Evolutionary conservation across 92 coral and sea anemone genomes (phyloP).

Genomic region (Bergia puertoricense): DNA sequence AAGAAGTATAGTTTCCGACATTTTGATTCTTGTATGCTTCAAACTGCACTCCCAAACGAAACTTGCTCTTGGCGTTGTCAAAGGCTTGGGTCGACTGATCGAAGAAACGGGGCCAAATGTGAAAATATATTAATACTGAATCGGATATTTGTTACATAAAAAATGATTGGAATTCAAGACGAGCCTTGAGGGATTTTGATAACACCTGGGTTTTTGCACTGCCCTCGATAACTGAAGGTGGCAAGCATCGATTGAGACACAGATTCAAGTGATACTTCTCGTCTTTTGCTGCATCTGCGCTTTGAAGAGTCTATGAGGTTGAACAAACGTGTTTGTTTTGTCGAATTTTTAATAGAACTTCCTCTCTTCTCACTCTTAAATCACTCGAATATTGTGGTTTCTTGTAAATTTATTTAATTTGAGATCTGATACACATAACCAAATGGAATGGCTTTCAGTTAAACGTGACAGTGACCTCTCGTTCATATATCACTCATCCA

Average conservation of each 20-base stretch:
- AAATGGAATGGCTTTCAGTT: neutral
- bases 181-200: constrained; percentile 31
- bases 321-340: neutral
- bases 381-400: neutral
- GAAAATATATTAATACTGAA: constrained; percentile 26
- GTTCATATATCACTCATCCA: neutral
- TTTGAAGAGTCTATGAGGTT: neutral
- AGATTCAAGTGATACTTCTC: neutral
- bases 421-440: neutral
- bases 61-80: neutral
- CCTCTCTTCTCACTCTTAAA: neutral
- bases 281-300: neutral
- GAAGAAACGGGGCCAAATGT: constrained; percentile 8
- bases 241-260: constrained; percentile 10
- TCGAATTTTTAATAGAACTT: neutral
- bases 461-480: neutral
- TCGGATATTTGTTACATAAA: constrained; percentile 34
- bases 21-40: neutral
- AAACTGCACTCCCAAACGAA: neutral
- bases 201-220: constrained; percentile 29
- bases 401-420: neutral
- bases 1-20: constrained; percentile 38
- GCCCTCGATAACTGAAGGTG: constrained; percentile 42
- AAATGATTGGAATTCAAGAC: constrained; percentile 43
- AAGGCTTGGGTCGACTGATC: constrained; percentile 4